Base-by-base conservation (phyloP, 2,113 vertebrate species). In the Callionymus lyra region DNA sequence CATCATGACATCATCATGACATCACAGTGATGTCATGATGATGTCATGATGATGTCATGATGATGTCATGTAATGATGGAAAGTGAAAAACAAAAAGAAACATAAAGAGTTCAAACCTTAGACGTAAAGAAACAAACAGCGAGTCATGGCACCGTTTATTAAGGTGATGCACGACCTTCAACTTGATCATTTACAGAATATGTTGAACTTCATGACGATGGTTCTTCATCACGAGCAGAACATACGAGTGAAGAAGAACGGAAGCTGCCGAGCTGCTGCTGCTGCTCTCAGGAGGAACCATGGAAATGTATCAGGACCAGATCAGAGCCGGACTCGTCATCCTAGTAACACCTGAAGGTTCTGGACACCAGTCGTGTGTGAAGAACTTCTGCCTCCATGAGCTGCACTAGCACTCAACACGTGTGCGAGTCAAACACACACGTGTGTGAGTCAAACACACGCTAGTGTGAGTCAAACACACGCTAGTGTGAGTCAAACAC, bases 321-420 rank as follows among this genome's bases (percentile, higher is more conserved):
- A 76, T 79, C 76, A 76, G 78, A 82, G 80, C 70, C 68, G 9
- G 70, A 74, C 80, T 77, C 76, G 77, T 80, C 80, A 81, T 81
- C 74, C 77, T 82, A 79, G 77, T 82, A 72, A 72, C 21, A 27
- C 21, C n/a, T n/a, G n/a, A n/a, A 59, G 67, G 64, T 56, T 64
- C 72, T 68, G 63, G n/a, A n/a, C n/a, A n/a, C n/a, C n/a, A n/a
- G 71, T 54, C 62, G 64, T 78, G 65, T 47, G 44, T n/a, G 67
- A 59, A 69, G 65, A 40, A 63, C 45, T 70, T 66, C 68, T 63
- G 63, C 66, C 50, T n/a, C n/a, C n/a, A n/a, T n/a, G n/a, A n/a
- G n/a, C n/a, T n/a, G n/a, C n/a, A n/a, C n/a, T n/a, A n/a, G n/a
- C n/a, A n/a, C n/a, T n/a, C n/a, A n/a, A n/a, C n/a, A n/a, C n/a